These are phyloP conservation scores for Enteromius argenteus DNA, from an alignment of 2,797 vertebrate species.

Conservation along the genomic window DNA sequence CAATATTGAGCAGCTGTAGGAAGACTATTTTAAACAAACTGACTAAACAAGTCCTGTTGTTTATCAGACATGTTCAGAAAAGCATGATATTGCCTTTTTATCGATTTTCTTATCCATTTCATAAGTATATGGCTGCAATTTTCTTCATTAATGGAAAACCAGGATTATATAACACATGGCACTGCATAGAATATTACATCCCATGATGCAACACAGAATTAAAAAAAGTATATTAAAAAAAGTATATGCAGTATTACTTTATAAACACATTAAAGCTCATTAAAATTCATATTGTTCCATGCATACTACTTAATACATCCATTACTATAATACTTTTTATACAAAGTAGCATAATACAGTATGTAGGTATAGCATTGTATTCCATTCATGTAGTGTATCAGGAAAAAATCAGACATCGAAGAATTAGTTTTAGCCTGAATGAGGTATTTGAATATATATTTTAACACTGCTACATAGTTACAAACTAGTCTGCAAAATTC, in stretches of 20 bases:
- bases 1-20: conserved; percentile 26
- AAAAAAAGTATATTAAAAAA: too few species aligned
- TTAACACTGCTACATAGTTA: not conserved
- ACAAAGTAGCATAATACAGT: not conserved
- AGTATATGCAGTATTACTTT: too few species aligned
- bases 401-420: not conserved
- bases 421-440: not conserved
- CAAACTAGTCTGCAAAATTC: not conserved
- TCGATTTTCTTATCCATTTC: not conserved
- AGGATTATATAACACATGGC: not conserved
- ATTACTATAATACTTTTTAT: not conserved
- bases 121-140: not conserved
- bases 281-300: not conserved
- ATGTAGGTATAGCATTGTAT: not conserved
- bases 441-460: not conserved
- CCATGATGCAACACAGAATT: not conserved
- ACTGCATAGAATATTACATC: not conserved
- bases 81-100: not conserved
- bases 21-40: not conserved
- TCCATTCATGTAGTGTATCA: not conserved
- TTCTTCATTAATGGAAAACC: not conserved
- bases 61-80: conserved; percentile 12
- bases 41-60: conserved; percentile 1
- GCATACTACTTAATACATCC: not conserved
- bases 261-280: not conserved